Evolutionary conservation across 2,113 vertebrate genomes (phyloP).

Genomic region (Callaeas wilsoni): DNA sequence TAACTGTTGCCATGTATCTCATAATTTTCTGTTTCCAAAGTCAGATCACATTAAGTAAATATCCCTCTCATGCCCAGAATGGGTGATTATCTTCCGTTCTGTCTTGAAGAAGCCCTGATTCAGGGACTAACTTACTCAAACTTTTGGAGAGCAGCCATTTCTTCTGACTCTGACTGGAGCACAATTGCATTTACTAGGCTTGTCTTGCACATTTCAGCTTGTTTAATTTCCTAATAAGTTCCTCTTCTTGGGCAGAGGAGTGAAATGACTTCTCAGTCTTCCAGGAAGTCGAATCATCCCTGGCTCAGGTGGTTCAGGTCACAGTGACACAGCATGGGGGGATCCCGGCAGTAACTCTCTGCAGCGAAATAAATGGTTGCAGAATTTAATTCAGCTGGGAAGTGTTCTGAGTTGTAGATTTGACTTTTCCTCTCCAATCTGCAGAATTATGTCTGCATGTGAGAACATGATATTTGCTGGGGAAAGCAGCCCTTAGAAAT

Average conservation of each 20-base stretch:
- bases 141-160: neutral
- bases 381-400: neutral
- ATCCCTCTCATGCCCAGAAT: conserved; percentile 10
- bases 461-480: neutral
- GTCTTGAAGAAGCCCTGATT: neutral
- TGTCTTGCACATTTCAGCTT: neutral
- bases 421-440: neutral
- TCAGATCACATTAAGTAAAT: conserved; percentile 25
- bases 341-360: neutral
- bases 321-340: neutral
- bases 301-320: neutral
- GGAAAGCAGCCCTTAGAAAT: neutral
- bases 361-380: neutral
- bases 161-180: neutral
- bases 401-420: neutral
- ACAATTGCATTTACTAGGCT: neutral
- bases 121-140: neutral
- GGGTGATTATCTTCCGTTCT: neutral
- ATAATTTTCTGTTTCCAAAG: neutral
- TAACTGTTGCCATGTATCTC: neutral
- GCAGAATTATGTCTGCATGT: neutral
- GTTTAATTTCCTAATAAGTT: conserved; percentile 39
- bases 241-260: neutral
- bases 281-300: neutral
- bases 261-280: neutral